Evolutionary conservation across 1,140 invertebrate species (phyloP).

Genomic region (Drosophila punjabiensis): DNA sequence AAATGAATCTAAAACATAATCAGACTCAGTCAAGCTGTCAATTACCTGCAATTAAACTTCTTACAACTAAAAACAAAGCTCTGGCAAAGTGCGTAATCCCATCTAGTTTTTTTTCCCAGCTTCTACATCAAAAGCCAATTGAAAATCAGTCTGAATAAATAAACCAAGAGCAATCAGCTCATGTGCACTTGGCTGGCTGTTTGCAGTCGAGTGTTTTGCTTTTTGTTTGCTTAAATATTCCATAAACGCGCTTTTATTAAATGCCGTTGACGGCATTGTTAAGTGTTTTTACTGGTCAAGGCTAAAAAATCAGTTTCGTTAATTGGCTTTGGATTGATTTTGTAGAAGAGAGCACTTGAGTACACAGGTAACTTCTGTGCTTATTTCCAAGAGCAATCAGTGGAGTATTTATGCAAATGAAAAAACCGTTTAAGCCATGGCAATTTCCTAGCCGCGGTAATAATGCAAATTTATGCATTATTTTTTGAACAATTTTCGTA

Average conservation of each 20-base stretch:
- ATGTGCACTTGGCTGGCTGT: conserved; percentile 15
- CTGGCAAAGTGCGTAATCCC: conserved; percentile 7
- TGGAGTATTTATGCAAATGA: conserved; percentile 29
- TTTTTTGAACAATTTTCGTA: conserved; percentile 33
- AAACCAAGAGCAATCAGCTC: conserved; percentile 53
- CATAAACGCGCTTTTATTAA: conserved; percentile 72
- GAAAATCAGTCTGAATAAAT: conserved; percentile 44
- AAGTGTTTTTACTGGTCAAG: conserved; percentile 61
- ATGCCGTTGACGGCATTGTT: conserved; percentile 54
- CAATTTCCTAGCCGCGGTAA: conserved; percentile 23
- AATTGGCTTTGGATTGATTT: conserved; percentile 65
- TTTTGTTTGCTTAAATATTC: conserved; percentile 54
- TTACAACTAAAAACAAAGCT: conserved; percentile 10
- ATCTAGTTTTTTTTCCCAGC: conserved; percentile 1
- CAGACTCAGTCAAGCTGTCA: conserved; percentile 2
- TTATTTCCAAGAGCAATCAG: conserved; percentile 7
- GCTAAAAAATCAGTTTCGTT: conserved; percentile 44
- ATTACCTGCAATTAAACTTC: conserved; percentile 13
- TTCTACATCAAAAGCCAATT: conserved; percentile 42
- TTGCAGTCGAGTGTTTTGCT: conserved; percentile 26
- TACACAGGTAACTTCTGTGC: conserved; percentile 11
- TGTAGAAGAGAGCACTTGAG: conserved; percentile 36
- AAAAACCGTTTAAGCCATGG: conserved; percentile 29
- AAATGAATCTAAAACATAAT: not conserved
- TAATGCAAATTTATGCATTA: conserved; percentile 53